Percentiles rank a stretch among this genome's conserved stretches.
phyloP scores from a whole-genome alignment of 1,140 invertebrate genomes.

The Macrocentrus cingulum region DNA sequence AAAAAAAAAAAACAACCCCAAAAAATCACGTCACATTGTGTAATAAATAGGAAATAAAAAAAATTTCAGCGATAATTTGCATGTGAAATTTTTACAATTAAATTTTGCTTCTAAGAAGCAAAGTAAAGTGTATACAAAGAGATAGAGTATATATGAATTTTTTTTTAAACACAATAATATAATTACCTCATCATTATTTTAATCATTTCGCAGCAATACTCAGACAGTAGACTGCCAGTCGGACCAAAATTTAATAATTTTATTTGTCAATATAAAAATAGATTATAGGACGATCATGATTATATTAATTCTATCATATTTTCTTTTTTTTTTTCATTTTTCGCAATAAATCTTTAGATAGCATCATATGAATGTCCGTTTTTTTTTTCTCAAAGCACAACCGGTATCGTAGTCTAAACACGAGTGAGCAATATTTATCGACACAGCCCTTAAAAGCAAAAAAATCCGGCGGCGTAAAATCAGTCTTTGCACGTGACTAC shows the following conservation, averaged over 20 bases:
- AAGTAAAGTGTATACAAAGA: too few species aligned
- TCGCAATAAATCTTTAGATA: slow-evolving; percentile 11
- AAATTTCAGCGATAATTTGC: too few species aligned
- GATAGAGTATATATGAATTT: too few species aligned
- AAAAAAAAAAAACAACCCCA: too few species aligned
- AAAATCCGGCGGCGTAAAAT: slow-evolving; percentile 19
- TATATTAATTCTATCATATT: not conserved
- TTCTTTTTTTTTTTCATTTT: slow-evolving; percentile 18
- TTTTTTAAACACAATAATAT: too few species aligned
- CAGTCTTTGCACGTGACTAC: slow-evolving; percentile 40
- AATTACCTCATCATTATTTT: too few species aligned
- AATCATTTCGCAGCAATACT: not conserved
- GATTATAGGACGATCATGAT: slow-evolving; percentile 5
- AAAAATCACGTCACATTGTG: too few species aligned
- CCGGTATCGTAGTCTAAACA: slow-evolving; percentile 22
- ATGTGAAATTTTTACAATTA: too few species aligned
- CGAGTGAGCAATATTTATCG: slow-evolving; percentile 17
- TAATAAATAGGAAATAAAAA: too few species aligned
- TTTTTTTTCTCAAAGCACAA: slow-evolving; percentile 20
- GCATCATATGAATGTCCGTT: not conserved
- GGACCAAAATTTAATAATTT: slow-evolving; percentile 30
- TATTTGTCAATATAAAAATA: slow-evolving; percentile 15
- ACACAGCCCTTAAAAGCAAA: slow-evolving; percentile 18
- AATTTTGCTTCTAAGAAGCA: too few species aligned
- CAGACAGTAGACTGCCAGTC: slow-evolving; percentile 21